Evolutionary conservation across 2,113 vertebrate species (phyloP).

Genomic region (Ptyas mucosa): DNA sequence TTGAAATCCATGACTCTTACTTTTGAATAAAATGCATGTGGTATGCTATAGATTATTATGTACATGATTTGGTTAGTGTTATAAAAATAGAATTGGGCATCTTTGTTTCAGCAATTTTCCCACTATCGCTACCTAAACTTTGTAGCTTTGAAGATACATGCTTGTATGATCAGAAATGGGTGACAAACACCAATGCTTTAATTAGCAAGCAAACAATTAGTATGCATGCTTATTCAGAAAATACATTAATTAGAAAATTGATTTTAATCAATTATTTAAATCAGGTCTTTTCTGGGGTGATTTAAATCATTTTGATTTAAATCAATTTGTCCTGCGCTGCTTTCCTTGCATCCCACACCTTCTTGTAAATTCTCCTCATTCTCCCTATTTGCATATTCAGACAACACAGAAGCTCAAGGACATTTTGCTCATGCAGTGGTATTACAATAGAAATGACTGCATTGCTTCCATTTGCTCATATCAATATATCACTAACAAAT

Average conservation of each 20-base stretch:
- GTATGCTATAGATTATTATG: neutral
- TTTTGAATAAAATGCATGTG: neutral
- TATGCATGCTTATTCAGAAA: neutral
- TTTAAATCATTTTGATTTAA: constrained; percentile 12
- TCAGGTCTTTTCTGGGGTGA: neutral
- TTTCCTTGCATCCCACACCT: constrained; percentile 34
- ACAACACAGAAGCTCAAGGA: constrained; percentile 70
- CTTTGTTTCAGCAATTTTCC: neutral
- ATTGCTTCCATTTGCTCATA: neutral
- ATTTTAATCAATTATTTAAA: constrained; percentile 21
- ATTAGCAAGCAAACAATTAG: neutral
- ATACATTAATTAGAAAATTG: neutral
- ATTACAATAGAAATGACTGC: constrained; percentile 42
- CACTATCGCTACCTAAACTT: neutral
- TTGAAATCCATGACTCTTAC: neutral
- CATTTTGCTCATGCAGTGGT: constrained; percentile 39
- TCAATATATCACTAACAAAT: constrained; percentile 15
- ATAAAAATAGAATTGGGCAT: neutral
- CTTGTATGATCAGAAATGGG: neutral
- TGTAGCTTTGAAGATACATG: neutral
- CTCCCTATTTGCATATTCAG: constrained; percentile 65
- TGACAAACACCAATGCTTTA: neutral
- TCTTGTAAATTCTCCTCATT: constrained; percentile 75
- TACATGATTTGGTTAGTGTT: neutral
- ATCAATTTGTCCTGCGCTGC: neutral